Percentiles rank a stretch among this genome's conserved stretches.
These are phyloP conservation scores for Taenaris catops DNA, from an alignment of 2,888 invertebrate genomes.

Conservation along the genomic window DNA sequence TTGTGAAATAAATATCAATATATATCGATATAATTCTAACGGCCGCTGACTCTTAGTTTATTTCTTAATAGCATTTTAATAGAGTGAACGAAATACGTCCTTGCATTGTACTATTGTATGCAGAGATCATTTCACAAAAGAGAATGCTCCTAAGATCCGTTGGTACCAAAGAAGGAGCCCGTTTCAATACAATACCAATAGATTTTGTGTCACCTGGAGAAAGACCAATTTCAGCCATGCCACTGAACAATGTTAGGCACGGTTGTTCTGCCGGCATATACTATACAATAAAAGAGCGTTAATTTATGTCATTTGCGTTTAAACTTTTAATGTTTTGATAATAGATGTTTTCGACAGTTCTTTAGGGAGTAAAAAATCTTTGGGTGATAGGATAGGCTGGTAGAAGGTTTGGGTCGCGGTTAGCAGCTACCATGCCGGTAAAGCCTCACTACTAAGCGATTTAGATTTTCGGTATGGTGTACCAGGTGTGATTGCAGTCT, in stretches of 20 bases:
- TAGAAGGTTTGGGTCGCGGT: too few relatives aligned
- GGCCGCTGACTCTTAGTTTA: slow-evolving; percentile 2
- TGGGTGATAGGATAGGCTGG: too few relatives aligned
- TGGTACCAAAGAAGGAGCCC: slow-evolving; percentile 34
- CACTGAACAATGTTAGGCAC: slow-evolving; percentile 5
- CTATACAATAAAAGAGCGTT: neutral
- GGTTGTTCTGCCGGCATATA: slow-evolving; percentile 1
- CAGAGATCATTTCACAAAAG: slow-evolving; percentile 51
- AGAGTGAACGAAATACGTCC: slow-evolving; percentile 67
- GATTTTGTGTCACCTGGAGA: slow-evolving; percentile 35
- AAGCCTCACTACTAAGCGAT: too few relatives aligned
- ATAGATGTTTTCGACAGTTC: too few relatives aligned
- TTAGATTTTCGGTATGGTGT: too few relatives aligned
- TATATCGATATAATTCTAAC: too few relatives aligned
- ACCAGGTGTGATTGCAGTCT: too few relatives aligned
- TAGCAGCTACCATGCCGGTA: too few relatives aligned
- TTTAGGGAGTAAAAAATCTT: too few relatives aligned
- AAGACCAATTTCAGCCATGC: slow-evolving; percentile 2
- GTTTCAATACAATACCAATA: slow-evolving; percentile 27
- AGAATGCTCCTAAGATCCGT: slow-evolving; percentile 53
- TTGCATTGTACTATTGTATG: slow-evolving; percentile 70
- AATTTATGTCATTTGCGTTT: too few relatives aligned
- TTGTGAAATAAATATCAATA: too few relatives aligned
- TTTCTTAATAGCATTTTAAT: slow-evolving; percentile 65
- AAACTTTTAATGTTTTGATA: too few relatives aligned